Conservation (phyloP, 2,888 invertebrate genomes). For the Tenthredo livida region DNA sequence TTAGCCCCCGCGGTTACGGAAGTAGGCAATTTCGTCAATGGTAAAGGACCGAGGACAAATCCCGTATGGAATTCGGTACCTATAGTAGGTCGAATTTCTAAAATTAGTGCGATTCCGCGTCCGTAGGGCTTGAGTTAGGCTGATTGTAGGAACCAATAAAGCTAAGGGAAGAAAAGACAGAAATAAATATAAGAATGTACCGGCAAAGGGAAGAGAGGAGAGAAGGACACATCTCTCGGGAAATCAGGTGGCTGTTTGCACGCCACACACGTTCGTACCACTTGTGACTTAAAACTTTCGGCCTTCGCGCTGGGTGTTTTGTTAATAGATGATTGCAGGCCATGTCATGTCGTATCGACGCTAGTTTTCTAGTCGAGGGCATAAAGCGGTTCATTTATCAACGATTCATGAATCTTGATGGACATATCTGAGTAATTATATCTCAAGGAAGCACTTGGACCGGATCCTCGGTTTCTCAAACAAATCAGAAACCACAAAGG, state of each 20-base stretch:
- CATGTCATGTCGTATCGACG: not conserved
- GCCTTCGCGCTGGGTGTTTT: not conserved
- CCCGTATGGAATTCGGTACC: not conserved
- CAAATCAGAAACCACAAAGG: not conserved
- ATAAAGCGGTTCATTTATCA: not conserved
- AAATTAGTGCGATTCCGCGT: not conserved
- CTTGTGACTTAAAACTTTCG: slow-evolving; percentile 18
- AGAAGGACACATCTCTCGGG: slow-evolving; percentile 29
- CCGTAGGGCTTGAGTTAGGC: not conserved
- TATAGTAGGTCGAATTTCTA: not conserved
- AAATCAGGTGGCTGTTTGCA: slow-evolving; percentile 29
- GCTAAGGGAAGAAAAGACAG: slow-evolving; percentile 12
- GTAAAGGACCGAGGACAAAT: not conserved
- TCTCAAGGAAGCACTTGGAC: not conserved
- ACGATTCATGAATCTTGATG: not conserved
- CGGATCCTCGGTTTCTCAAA: slow-evolving; percentile 9
- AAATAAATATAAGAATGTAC: slow-evolving; percentile 35
- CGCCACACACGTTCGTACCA: slow-evolving; percentile 31
- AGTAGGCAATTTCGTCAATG: not conserved
- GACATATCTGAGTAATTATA: not conserved
- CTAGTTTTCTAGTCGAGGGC: not conserved
- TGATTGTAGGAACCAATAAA: slow-evolving; percentile 36
- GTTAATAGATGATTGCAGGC: slow-evolving; percentile 28
- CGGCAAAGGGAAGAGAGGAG: not conserved
- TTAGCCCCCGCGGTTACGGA: not conserved